Evolutionary conservation across 2,797 vertebrate species (phyloP).

Genomic region (Taeniopygia guttata): DNA sequence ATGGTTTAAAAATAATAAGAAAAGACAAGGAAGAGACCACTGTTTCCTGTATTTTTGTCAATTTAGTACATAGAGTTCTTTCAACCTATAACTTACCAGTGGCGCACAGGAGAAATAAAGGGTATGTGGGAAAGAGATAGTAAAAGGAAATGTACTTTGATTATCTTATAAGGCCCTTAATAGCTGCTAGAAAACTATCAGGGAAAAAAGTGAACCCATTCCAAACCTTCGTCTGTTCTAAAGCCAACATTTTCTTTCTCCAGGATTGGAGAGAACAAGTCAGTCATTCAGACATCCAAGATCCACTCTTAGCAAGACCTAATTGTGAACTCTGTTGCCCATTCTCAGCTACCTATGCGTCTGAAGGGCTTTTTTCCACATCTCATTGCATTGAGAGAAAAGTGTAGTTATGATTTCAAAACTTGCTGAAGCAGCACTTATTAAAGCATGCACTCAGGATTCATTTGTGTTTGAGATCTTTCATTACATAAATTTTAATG

Average conservation of each 20-base stretch:
- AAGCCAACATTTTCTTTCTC: neutral
- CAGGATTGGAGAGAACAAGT: neutral
- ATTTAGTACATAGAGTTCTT: neutral
- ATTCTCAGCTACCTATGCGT: neutral
- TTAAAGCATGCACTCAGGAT: neutral
- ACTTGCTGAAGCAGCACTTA: neutral
- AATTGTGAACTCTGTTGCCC: neutral
- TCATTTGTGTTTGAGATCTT: neutral
- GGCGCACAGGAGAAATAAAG: neutral
- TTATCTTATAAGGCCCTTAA: conserved; percentile 20
- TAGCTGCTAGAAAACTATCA: neutral
- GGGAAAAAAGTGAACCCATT: neutral
- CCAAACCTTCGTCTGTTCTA: neutral
- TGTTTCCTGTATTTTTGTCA: neutral
- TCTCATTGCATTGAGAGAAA: neutral
- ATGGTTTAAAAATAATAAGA: neutral
- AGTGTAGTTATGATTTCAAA: neutral
- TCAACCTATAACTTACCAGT: neutral
- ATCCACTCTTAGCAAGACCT: neutral
- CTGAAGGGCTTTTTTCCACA: neutral
- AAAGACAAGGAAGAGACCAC: neutral
- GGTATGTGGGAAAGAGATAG: neutral
- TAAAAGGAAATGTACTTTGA: neutral
- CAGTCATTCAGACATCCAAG: neutral
- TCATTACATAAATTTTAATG: neutral